A percentile compares a stretch with the other conserved stretches of the same genome.
Evolutionary conservation across 2,113 vertebrate species (phyloP).

Genomic region (Castor canadensis): DNA sequence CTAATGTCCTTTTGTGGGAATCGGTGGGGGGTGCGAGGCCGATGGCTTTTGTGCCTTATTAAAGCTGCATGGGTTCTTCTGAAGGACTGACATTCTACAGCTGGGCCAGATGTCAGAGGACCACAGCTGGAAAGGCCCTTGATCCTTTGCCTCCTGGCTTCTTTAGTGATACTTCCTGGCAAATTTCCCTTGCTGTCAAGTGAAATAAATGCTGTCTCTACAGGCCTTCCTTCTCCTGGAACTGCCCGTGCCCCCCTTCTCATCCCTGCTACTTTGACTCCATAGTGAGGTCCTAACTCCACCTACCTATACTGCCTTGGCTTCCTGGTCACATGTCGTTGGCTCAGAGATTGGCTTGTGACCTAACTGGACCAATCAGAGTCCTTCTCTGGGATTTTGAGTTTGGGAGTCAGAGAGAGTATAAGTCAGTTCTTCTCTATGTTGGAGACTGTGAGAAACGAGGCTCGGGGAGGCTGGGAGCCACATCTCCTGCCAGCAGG

Average conservation of each 20-base stretch:
- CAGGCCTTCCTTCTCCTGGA: neutral
- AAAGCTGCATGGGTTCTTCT: conserved; percentile 38
- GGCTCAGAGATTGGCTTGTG: neutral
- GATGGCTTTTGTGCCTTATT: conserved; percentile 51
- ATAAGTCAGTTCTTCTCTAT: neutral
- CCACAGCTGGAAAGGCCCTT: neutral
- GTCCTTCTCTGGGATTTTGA: neutral
- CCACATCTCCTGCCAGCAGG: neutral
- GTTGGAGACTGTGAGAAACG: neutral
- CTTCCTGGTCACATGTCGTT: neutral
- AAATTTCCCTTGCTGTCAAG: neutral
- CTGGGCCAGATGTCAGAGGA: conserved; percentile 44
- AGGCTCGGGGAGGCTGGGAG: neutral
- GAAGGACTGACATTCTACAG: conserved; percentile 2
- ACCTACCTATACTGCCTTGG: neutral
- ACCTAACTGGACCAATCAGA: neutral
- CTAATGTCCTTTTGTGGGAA: neutral
- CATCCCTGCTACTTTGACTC: neutral
- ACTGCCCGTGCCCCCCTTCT: neutral
- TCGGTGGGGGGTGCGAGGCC: neutral
- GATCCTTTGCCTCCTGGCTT: neutral
- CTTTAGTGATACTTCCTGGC: neutral
- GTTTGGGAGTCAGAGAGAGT: neutral
- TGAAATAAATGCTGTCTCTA: neutral
- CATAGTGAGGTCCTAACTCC: neutral